Conservation (phyloP, 2,888 invertebrate genomes). For the Agonopterix subpropinquella region DNA sequence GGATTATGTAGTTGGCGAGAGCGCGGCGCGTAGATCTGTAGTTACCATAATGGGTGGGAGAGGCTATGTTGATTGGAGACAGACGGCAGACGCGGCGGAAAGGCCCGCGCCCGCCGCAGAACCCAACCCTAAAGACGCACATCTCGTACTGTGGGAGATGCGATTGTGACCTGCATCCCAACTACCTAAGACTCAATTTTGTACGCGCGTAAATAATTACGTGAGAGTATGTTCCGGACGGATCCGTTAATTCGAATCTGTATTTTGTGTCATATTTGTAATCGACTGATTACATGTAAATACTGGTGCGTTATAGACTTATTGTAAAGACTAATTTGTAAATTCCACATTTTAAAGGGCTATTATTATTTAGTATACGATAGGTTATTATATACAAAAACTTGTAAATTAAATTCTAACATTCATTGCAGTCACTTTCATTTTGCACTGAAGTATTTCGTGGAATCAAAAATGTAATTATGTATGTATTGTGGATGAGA, state of each 20-base stretch:
- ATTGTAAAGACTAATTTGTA: slow-evolving; percentile 31
- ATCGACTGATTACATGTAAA: slow-evolving; percentile 30
- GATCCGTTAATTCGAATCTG: slow-evolving; percentile 20
- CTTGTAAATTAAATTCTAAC: slow-evolving; percentile 14
- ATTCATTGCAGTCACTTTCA: slow-evolving; percentile 19
- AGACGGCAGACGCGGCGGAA: slow-evolving; percentile 79
- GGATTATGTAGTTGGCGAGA: slow-evolving; percentile 55
- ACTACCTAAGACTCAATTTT: background rate
- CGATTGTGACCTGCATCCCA: slow-evolving; percentile 46
- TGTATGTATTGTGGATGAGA: slow-evolving; percentile 20
- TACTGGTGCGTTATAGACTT: slow-evolving; percentile 15
- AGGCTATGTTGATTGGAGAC: slow-evolving; percentile 91
- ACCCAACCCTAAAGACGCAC: slow-evolving; percentile 89
- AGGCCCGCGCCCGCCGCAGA: slow-evolving; percentile 75
- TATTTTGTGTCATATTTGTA: slow-evolving; percentile 45
- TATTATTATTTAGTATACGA: slow-evolving; percentile 17
- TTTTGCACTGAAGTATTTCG: slow-evolving; percentile 11
- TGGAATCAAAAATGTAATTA: slow-evolving; percentile 13
- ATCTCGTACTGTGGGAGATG: slow-evolving; percentile 92
- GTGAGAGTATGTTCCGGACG: slow-evolving; percentile 17
- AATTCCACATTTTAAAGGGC: slow-evolving; percentile 28
- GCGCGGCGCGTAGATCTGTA: slow-evolving; percentile 81
- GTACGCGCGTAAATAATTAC: slow-evolving; percentile 17
- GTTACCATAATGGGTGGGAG: slow-evolving; percentile 91
- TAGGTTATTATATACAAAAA: slow-evolving; percentile 13